Evolutionary conservation across 2,888 invertebrate genomes (phyloP), one percentile per base, ranked within the genome.

Genomic region (Portevinia maculata): DNA sequence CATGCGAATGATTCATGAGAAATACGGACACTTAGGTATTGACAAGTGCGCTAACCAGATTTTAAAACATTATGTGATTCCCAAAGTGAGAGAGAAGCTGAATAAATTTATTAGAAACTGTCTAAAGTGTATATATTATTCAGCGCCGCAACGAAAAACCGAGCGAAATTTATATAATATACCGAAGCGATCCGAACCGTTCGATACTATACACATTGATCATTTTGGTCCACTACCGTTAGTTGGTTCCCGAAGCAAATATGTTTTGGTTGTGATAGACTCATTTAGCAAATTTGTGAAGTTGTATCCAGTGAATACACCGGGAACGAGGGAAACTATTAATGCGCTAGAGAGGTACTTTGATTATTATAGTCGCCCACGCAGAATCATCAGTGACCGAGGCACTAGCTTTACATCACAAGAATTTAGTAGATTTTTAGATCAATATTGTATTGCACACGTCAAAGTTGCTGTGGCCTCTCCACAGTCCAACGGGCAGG

Each of bases 1-100:
- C 4, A 79, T 69, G 8, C 52, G 78, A 5, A 7, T 24, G 4
- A 53, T 32, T 8, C 70, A 73, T n/a, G 76, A 67, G 30, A 62
- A 73, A 11, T 76, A 21, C 37, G 70, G 70, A 11, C 83, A 83
- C 24, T 9, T 59, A 13, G 79, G 74, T 7, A 73, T 79, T 32
- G 60, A 67, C 1, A 79, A 79, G 15, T 79, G 73, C 21, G 11
- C 67, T 1, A 79, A 39, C 32, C 62, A 73, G 4, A 34, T 79
- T n/a, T 34, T 15, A 46, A 79, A 71, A n/a, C 52, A 79, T 73
- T 73, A 79, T 24, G 73, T 64, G 59, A 65, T 73, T 32, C 30
- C 64, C 1, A 57, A 57, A 1, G 0, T 69, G 4, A 57, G n/a
- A 13, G 9, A 48, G 1, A 69, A 69, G 6, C n/a, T 69, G 0